Conservation (phyloP, 2,888 invertebrate genomes). For the Flexamia atlantica region DNA sequence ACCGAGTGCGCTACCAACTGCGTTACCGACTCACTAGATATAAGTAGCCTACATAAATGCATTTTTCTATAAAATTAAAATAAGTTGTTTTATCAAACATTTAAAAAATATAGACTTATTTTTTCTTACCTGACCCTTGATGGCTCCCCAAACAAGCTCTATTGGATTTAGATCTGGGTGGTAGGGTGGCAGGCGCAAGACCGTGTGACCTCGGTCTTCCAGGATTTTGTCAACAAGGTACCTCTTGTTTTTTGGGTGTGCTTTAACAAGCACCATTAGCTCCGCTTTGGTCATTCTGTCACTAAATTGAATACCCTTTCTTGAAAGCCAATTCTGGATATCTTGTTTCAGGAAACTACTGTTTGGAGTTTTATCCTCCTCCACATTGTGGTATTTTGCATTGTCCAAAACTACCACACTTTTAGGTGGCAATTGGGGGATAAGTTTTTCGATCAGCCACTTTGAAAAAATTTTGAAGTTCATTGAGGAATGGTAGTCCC, state of each 20-base stretch:
- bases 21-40: too few relatives aligned
- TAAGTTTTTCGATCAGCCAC: background rate
- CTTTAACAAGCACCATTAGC: background rate
- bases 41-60: too few relatives aligned
- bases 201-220: background rate
- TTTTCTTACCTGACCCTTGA: background rate
- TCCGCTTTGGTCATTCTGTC: background rate
- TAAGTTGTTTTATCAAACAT: too few relatives aligned
- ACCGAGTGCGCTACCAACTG: too few relatives aligned
- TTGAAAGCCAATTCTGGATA: background rate
- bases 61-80: too few relatives aligned
- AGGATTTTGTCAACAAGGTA: background rate
- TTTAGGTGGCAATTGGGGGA: background rate
- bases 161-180: too few relatives aligned
- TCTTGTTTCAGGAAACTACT: background rate
- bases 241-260: background rate
- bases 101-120: too few relatives aligned
- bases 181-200: background rate
- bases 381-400: background rate
- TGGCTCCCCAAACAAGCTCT: background rate
- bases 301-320: background rate
- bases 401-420: background rate
- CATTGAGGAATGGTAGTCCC: background rate
- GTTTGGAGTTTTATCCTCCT: background rate
- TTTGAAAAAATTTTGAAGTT: background rate